Conservation (phyloP, 2,113 vertebrate genomes). For the Otolemur garnettii region DNA sequence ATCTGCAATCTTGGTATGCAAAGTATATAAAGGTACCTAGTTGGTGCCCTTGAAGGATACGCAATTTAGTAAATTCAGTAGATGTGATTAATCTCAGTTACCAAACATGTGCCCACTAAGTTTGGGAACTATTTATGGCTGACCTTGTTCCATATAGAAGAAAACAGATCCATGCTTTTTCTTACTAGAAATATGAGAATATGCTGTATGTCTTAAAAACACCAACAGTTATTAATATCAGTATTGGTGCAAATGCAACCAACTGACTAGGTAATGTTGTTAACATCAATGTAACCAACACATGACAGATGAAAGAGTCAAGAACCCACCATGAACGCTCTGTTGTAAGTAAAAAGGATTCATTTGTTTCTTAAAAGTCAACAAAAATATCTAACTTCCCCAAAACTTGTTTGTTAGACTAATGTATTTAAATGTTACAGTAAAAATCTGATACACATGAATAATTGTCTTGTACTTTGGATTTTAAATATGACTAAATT, state of each 20-base stretch:
- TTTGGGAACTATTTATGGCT: constrained; percentile 17
- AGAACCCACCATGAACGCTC: constrained; percentile 1
- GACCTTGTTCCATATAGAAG: constrained; percentile 20
- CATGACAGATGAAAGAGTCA: constrained; percentile 1
- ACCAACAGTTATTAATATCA: not conserved
- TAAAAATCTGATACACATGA: not conserved
- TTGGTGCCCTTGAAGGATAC: not conserved
- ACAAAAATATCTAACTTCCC: constrained; percentile 31
- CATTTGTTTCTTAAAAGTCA: not conserved
- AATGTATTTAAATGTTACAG: not conserved
- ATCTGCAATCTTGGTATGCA: not conserved
- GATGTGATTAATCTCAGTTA: not conserved
- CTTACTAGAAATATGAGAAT: constrained; percentile 3
- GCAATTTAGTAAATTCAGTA: not conserved
- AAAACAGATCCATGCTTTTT: constrained; percentile 11
- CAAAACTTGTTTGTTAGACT: not conserved
- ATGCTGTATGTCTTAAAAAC: constrained; percentile 27
- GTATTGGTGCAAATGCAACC: not conserved
- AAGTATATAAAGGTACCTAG: not conserved
- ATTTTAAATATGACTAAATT: not conserved
- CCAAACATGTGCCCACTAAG: not conserved
- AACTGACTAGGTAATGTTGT: not conserved
- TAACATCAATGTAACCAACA: constrained; percentile 16
- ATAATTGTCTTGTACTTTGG: not conserved
- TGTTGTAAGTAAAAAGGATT: not conserved